Conservation (phyloP, 2,113 vertebrate genomes). For the Oreochromis niloticus region DNA sequence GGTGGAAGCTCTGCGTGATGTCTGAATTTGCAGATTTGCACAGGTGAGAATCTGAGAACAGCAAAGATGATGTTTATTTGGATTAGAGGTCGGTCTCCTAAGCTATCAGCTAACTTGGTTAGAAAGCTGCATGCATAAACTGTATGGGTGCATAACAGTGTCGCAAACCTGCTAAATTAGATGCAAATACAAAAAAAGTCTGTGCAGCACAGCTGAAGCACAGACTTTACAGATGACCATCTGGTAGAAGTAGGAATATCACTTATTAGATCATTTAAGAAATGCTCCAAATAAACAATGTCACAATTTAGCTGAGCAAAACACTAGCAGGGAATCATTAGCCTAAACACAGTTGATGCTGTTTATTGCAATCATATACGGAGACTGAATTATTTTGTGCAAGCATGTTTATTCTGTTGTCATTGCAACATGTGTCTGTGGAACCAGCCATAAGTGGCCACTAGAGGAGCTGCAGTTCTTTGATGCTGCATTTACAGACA, state of each 20-base stretch:
- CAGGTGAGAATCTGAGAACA: not conserved
- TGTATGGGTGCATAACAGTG: accelerated
- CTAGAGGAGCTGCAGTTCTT: not conserved
- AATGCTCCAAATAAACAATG: not conserved
- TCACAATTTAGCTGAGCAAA: not conserved
- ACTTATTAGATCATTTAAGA: not conserved
- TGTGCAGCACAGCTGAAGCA: not conserved
- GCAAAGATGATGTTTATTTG: not conserved
- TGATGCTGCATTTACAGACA: not conserved
- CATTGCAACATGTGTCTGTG: not conserved
- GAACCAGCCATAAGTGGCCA: not conserved
- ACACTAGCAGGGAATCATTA: too few relatives aligned
- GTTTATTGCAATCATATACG: not conserved
- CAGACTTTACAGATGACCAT: not conserved
- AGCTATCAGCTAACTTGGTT: not conserved
- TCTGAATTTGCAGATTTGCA: not conserved
- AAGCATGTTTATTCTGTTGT: not conserved
- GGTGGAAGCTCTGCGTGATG: not conserved
- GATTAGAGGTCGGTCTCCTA: not conserved
- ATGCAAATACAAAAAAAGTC: not conserved
- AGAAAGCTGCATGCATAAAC: not conserved
- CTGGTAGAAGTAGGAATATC: accelerated
- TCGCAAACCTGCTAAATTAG: not conserved
- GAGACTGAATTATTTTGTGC: not conserved
- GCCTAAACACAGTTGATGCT: too few relatives aligned